Conservation (phyloP, 2,888 invertebrate genomes). For the Linhomoeus sp. region DNA sequence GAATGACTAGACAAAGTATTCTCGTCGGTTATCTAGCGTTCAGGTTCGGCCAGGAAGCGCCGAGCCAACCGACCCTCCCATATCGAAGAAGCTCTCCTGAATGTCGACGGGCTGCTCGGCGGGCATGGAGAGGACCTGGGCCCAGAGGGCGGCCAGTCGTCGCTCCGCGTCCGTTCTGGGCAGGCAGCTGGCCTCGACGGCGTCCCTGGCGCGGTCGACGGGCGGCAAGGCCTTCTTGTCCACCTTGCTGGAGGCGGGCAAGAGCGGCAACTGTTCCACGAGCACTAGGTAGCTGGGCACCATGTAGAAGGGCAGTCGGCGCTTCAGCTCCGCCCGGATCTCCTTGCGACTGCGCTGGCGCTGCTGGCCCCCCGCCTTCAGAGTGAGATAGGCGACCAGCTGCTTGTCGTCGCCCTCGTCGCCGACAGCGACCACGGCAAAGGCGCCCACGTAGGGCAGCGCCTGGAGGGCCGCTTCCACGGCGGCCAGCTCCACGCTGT, state of each 20-base stretch:
- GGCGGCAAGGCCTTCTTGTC: slow-evolving; percentile 29
- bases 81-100: slow-evolving; percentile 33
- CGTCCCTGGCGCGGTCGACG: slow-evolving; percentile 16
- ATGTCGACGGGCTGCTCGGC: slow-evolving; percentile 25
- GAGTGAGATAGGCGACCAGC: slow-evolving; percentile 30
- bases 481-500: slow-evolving; percentile 30
- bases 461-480: too few species aligned
- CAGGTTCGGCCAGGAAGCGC: background rate
- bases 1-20: slow-evolving; percentile 26
- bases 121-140: slow-evolving; percentile 20
- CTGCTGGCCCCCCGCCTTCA: slow-evolving; percentile 8
- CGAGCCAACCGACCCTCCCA: slow-evolving; percentile 28
- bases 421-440: slow-evolving; percentile 29
- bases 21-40: too few species aligned
- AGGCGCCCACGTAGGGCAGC: slow-evolving; percentile 22
- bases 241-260: slow-evolving; percentile 30
- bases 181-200: slow-evolving; percentile 20
- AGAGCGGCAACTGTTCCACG: slow-evolving; percentile 25
- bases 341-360: slow-evolving; percentile 26
- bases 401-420: slow-evolving; percentile 32
- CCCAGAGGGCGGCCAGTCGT: slow-evolving; percentile 27
- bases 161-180: slow-evolving; percentile 29
- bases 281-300: slow-evolving; percentile 22
- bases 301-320: slow-evolving; percentile 32
- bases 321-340: slow-evolving; percentile 28